Conservation (phyloP, 92 coral and sea anemone species). For the Pocillopora meandrina region DNA sequence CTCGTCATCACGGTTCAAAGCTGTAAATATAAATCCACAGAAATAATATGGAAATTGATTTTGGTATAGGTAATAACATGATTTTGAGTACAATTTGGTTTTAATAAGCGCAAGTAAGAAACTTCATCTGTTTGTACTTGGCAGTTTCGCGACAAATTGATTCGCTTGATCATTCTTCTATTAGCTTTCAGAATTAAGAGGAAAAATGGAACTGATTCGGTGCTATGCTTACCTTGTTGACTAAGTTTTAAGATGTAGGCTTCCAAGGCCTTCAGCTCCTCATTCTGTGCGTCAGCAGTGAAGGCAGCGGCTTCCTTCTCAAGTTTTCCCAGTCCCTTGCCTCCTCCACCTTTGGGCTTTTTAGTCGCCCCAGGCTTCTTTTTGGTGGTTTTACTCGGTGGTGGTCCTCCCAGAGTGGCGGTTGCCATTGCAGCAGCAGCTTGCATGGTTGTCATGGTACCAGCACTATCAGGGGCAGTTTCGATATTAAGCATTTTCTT, state of each 20-base stretch:
- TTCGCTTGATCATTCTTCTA: background rate
- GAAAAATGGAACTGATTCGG: background rate
- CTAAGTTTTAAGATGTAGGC: slow-evolving; percentile 76
- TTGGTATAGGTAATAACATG: too few species aligned
- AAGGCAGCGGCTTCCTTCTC: slow-evolving; percentile 73
- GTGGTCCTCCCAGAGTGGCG: slow-evolving; percentile 71
- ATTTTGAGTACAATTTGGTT: too few species aligned
- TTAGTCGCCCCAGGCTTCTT: slow-evolving; percentile 64
- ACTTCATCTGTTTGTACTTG: too few species aligned
- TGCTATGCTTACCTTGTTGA: slow-evolving; percentile 65
- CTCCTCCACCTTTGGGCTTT: slow-evolving; percentile 58
- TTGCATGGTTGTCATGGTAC: slow-evolving; percentile 78
- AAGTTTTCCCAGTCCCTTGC: slow-evolving; percentile 51
- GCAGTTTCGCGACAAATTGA: too few species aligned
- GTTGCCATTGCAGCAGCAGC: slow-evolving; percentile 84
- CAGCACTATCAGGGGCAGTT: slow-evolving; percentile 87
- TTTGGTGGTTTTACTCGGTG: slow-evolving; percentile 68
- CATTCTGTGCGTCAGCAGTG: slow-evolving; percentile 71
- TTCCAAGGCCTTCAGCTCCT: slow-evolving; percentile 84
- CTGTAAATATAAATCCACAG: background rate
- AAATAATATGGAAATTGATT: background rate
- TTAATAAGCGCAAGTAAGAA: too few species aligned
- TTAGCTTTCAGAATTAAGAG: background rate
- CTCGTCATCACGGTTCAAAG: slow-evolving; percentile 84
- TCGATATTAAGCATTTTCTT: slow-evolving; percentile 86